Evolutionary conservation across 2,113 vertebrate species (phyloP).

Genomic region (Ceyx margarethae): DNA sequence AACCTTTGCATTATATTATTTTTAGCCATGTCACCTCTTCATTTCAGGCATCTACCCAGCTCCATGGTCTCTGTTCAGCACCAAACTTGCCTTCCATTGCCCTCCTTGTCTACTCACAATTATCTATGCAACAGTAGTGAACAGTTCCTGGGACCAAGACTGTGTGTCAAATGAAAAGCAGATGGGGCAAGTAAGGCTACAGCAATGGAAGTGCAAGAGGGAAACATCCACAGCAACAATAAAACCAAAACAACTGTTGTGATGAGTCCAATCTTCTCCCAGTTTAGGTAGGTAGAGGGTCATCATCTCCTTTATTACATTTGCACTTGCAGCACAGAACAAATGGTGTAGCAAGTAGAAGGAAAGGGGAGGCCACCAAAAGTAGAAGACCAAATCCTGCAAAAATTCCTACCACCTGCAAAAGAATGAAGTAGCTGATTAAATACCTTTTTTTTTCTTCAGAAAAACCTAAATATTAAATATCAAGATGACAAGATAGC

Average conservation of each 20-base stretch:
- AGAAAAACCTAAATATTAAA: neutral
- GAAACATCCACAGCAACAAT: neutral
- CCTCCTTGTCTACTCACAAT: neutral
- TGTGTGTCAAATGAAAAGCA: constrained; percentile 60
- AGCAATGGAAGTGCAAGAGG: constrained; percentile 60
- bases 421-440: neutral
- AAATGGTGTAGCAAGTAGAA: constrained; percentile 94
- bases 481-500: neutral
- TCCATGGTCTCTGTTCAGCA: neutral
- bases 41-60: neutral
- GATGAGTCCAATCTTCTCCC: neutral
- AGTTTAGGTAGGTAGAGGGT: constrained; percentile 90
- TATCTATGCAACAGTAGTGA: neutral
- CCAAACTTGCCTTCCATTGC: constrained; percentile 3
- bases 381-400: constrained; percentile 96
- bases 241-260: neutral
- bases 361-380: constrained; percentile 94
- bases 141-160: constrained; percentile 57
- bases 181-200: constrained; percentile 72
- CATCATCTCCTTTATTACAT: constrained; percentile 96
- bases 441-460: neutral
- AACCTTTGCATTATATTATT: too few species aligned
- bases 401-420: constrained; percentile 96
- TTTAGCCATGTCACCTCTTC: too few species aligned
- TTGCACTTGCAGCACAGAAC: constrained; percentile 99